Conservation (phyloP, 2,113 vertebrate genomes). For the Pelodiscus sinensis region DNA sequence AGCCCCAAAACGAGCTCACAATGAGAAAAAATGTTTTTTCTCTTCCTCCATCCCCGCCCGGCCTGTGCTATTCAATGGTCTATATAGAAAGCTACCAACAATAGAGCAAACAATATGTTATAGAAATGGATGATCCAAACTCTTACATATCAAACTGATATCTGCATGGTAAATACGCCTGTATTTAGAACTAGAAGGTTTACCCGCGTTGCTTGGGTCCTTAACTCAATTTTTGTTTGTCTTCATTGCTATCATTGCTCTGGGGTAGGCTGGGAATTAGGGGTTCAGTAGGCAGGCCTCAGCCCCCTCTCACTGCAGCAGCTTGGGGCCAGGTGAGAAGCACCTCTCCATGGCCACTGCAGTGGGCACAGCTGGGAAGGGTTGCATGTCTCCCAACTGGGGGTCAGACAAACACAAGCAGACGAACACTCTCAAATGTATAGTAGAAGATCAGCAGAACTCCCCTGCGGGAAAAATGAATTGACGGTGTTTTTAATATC, state of each 20-base stretch:
- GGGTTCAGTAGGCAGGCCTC: no score
- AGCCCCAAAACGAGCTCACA: neutral
- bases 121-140: neutral
- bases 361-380: no score
- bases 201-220: no score
- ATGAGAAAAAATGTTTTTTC: neutral
- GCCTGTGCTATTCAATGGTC: neutral
- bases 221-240: no score
- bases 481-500: neutral
- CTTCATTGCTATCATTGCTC: no score
- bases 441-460: neutral
- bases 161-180: accelerated
- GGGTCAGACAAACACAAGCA: no score
- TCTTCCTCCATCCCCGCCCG: neutral
- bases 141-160: accelerated
- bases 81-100: neutral
- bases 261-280: no score
- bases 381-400: no score
- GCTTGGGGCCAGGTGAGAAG: no score
- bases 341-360: no score
- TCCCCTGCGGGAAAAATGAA: neutral
- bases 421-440: no score
- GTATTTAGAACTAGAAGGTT: neutral
- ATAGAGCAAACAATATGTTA: neutral
- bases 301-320: no score